A percentile compares a stretch with the other conserved stretches of the same genome.
Evolutionary conservation across 2,888 invertebrate genomes (phyloP).

Genomic region (Drosophila cracens): DNA sequence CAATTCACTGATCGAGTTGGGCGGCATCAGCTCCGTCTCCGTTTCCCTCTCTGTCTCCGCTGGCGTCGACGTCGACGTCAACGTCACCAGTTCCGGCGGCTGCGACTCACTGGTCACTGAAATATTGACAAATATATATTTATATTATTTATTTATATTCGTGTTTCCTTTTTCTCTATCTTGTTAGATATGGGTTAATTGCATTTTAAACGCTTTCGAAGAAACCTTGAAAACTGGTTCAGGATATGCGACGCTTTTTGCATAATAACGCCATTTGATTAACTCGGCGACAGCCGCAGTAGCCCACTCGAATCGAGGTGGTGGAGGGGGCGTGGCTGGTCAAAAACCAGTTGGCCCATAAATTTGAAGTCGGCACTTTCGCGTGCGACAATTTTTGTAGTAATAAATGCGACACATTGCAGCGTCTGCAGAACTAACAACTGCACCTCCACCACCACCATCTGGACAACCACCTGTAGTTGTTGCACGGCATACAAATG

Average conservation of each 20-base stretch:
- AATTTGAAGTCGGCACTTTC: slow-evolving; percentile 68
- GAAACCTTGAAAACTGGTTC: slow-evolving; percentile 77
- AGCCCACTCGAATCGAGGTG: slow-evolving; percentile 35
- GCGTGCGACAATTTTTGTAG: slow-evolving; percentile 68
- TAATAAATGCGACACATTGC: slow-evolving; percentile 76
- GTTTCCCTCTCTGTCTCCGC: slow-evolving; percentile 50
- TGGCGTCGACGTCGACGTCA: slow-evolving; percentile 36
- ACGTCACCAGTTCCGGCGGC: slow-evolving; percentile 15
- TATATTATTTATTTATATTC: slow-evolving; percentile 20
- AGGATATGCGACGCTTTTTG: slow-evolving; percentile 64
- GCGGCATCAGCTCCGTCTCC: slow-evolving; percentile 85
- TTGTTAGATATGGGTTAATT: slow-evolving; percentile 68
- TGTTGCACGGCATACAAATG: slow-evolving; percentile 7
- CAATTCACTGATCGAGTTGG: slow-evolving; percentile 88
- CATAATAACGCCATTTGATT: slow-evolving; percentile 78
- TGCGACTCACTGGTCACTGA: slow-evolving; percentile 56
- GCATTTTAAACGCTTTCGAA: slow-evolving; percentile 68
- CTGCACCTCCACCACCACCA: slow-evolving; percentile 10
- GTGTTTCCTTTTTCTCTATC: not conserved
- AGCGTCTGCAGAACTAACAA: slow-evolving; percentile 69
- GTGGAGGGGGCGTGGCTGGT: slow-evolving; percentile 53
- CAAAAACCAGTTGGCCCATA: slow-evolving; percentile 66
- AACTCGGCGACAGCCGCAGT: slow-evolving; percentile 64
- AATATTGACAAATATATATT: slow-evolving; percentile 40
- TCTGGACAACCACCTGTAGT: slow-evolving; percentile 16